phyloP scores from a whole-genome alignment of 2,888 invertebrate species.

The Psylliodes chrysocephalus region DNA sequence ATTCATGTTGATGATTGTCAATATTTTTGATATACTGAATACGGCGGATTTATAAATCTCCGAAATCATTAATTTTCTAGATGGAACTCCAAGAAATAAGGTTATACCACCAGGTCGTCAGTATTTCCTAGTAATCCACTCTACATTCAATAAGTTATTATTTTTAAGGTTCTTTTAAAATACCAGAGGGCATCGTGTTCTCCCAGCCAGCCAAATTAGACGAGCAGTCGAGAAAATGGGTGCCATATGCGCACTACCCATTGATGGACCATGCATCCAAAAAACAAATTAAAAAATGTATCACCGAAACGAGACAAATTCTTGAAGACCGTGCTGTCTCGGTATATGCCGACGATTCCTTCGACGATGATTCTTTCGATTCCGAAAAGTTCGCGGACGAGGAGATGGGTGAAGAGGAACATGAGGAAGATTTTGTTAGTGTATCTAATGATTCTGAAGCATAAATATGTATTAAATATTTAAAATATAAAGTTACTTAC shows the following conservation, averaged over 20 bases:
- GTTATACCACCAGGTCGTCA: too few relatives aligned
- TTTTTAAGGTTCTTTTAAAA: constrained; percentile 66
- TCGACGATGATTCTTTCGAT: neutral
- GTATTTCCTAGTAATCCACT: too few relatives aligned
- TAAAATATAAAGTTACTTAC: too few relatives aligned
- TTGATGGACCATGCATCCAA: constrained; percentile 37
- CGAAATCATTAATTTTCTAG: too few relatives aligned
- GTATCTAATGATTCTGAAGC: too few relatives aligned
- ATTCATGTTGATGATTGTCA: too few relatives aligned
- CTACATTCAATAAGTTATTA: too few relatives aligned
- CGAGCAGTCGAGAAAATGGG: constrained; percentile 64
- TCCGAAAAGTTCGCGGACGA: neutral
- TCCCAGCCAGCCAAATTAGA: constrained; percentile 68
- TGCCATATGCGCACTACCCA: constrained; percentile 58
- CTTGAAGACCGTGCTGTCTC: neutral
- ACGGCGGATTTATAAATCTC: too few relatives aligned
- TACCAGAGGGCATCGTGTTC: constrained; percentile 67
- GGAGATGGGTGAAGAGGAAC: neutral
- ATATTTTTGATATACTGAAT: too few relatives aligned
- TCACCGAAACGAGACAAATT: neutral
- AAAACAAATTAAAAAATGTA: constrained; percentile 27
- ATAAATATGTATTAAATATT: too few relatives aligned
- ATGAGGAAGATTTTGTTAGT: too few relatives aligned
- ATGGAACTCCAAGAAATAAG: too few relatives aligned
- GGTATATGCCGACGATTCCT: neutral